These are phyloP conservation scores for Cyphomyrus plagiostoma DNA, from an alignment of 2,113 vertebrate genomes.

Conservation along the genomic window DNA sequence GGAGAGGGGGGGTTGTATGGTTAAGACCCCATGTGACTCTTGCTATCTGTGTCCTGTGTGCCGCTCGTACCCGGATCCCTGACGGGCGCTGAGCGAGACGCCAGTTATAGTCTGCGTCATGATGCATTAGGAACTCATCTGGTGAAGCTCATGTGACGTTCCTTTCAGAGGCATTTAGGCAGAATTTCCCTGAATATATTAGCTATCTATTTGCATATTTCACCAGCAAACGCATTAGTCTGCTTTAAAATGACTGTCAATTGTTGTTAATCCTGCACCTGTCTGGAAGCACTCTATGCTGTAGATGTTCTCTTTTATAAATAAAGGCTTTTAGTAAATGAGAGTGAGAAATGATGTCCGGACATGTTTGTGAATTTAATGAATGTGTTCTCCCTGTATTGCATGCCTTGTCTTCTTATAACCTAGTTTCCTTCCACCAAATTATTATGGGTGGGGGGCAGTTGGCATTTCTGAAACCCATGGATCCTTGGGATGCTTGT, in stretches of 20 bases:
- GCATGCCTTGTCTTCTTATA: background rate
- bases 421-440: background rate
- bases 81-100: background rate
- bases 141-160: background rate
- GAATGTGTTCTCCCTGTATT: background rate
- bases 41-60: background rate
- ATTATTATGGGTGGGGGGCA: background rate
- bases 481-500: no score
- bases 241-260: background rate
- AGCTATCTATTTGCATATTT: background rate
- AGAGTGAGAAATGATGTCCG: background rate
- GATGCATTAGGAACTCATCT: background rate
- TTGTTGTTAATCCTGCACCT: background rate
- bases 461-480: no score
- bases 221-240: background rate
- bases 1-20: background rate
- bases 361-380: background rate
- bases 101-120: background rate
- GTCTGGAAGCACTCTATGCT: background rate
- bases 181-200: background rate
- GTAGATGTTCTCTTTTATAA: background rate
- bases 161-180: background rate
- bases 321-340: background rate
- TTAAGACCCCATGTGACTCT: background rate
- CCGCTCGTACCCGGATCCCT: background rate